phyloP scores from a whole-genome alignment of 2,888 invertebrate species.

The Nomada goodeniana region DNA sequence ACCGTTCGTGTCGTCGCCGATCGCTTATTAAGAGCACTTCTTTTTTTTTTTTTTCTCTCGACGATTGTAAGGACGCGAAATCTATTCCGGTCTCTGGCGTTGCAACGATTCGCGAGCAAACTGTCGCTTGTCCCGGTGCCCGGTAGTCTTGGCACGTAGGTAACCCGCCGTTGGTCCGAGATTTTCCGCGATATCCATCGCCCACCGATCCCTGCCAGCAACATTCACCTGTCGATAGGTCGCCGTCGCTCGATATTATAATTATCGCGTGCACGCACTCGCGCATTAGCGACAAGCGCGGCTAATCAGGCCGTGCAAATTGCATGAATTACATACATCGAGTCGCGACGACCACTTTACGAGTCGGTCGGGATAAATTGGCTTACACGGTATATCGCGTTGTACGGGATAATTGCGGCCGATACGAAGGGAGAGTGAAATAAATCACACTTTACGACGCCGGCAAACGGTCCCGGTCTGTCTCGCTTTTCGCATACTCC shows the following conservation, averaged over 20 bases:
- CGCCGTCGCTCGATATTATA: constrained; percentile 41
- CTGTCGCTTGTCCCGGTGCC: background rate
- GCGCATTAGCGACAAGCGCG: constrained; percentile 54
- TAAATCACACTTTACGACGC: constrained; percentile 80
- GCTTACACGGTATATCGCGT: constrained; percentile 57
- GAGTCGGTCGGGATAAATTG: constrained; percentile 73
- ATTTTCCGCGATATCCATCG: constrained; percentile 28
- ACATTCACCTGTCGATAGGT: constrained; percentile 49
- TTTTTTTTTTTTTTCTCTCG: background rate
- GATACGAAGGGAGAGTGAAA: constrained; percentile 67
- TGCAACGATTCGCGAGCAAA: background rate
- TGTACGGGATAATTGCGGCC: constrained; percentile 61
- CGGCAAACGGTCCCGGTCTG: constrained; percentile 48
- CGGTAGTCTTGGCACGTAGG: background rate
- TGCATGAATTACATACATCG: constrained; percentile 58
- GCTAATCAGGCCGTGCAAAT: constrained; percentile 70
- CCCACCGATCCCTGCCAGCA: constrained; percentile 27
- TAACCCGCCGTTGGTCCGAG: background rate
- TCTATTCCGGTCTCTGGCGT: background rate
- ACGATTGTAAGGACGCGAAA: background rate
- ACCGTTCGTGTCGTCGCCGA: constrained; percentile 5
- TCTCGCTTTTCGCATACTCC: constrained; percentile 38
- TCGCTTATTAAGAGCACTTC: constrained; percentile 15
- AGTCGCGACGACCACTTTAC: constrained; percentile 42
- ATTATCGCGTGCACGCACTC: constrained; percentile 54